Evolutionary conservation across 2,797 vertebrate species (phyloP).

Genomic region (Myotis findleyi): DNA sequence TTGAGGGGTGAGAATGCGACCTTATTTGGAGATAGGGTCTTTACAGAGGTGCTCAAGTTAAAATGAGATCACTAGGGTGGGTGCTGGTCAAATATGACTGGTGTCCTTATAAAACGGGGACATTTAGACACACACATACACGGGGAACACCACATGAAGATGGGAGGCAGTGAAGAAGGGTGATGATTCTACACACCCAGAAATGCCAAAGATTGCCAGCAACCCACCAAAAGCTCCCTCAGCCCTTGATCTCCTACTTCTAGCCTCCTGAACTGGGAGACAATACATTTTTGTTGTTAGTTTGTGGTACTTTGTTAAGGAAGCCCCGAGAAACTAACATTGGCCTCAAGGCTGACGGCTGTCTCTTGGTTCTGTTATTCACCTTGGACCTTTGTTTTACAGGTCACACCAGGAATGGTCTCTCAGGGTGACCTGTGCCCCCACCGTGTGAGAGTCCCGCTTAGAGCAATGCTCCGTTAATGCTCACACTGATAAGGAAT

Average conservation of each 20-base stretch:
- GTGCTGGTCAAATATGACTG: background rate
- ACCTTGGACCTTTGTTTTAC: constrained; percentile 3
- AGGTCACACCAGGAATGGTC: background rate
- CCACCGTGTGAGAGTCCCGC: background rate
- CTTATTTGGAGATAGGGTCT: background rate
- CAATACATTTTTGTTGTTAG: background rate
- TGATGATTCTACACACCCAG: background rate
- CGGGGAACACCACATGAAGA: background rate
- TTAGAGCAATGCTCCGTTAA: background rate
- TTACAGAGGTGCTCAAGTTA: background rate
- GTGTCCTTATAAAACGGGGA: background rate
- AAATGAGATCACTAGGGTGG: background rate
- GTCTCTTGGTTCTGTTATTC: background rate
- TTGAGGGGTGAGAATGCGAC: background rate
- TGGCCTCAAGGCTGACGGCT: background rate
- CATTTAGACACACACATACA: background rate
- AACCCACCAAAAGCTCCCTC: background rate
- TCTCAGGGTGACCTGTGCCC: background rate
- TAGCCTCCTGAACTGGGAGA: background rate
- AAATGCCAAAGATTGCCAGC: background rate
- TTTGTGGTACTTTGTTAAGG: background rate
- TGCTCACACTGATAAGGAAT: background rate
- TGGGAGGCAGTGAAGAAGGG: background rate
- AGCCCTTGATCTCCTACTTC: background rate
- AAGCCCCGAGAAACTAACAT: background rate